phyloP scores from a whole-genome alignment of 2,113 vertebrate species.

The Poeciliopsis retropinna region DNA sequence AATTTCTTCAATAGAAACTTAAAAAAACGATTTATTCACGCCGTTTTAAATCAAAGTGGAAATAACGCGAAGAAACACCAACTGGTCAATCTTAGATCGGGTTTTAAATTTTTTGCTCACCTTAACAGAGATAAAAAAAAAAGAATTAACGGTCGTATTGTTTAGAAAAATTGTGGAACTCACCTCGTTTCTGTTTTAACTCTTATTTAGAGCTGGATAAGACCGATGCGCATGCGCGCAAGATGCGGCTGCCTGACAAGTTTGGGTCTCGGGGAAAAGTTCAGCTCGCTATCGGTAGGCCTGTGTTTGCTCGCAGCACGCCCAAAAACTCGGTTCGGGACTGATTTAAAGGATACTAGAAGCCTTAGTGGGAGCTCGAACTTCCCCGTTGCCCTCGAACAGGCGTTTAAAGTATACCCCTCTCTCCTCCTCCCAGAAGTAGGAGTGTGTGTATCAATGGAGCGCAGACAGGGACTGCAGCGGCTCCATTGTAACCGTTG shows the following conservation, averaged over 20 bases:
- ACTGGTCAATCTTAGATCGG: slow-evolving; percentile 29
- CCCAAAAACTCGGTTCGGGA: slow-evolving; percentile 30
- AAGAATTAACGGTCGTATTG: slow-evolving; percentile 49
- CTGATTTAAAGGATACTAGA: slow-evolving; percentile 2
- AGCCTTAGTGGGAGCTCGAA: slow-evolving; percentile 1
- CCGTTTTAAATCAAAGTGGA: slow-evolving; percentile 69
- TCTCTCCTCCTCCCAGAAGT: slow-evolving; percentile 8
- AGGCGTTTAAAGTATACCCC: slow-evolving; percentile 4
- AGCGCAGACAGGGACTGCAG: slow-evolving; percentile 62
- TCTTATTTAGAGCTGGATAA: slow-evolving; percentile 85
- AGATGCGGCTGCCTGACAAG: slow-evolving; percentile 81
- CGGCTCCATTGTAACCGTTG: slow-evolving; percentile 31
- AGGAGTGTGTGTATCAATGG: slow-evolving; percentile 29
- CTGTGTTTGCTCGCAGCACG: slow-evolving; percentile 32
- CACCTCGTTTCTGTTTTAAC: slow-evolving; percentile 88
- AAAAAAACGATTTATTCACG: slow-evolving; percentile 78
- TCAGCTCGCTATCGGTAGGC: slow-evolving; percentile 63
- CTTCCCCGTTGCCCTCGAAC: slow-evolving; percentile 4
- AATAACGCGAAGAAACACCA: slow-evolving; percentile 52
- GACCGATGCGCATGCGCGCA: slow-evolving; percentile 79
- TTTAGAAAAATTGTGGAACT: slow-evolving; percentile 81
- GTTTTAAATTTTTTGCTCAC: slow-evolving; percentile 28
- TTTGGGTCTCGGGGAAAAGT: slow-evolving; percentile 81
- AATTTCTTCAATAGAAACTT: slow-evolving; percentile 85
- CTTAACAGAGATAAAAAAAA: slow-evolving; percentile 38